Conservation (phyloP, 2,113 vertebrate genomes). For the Dipodomys ordii region DNA sequence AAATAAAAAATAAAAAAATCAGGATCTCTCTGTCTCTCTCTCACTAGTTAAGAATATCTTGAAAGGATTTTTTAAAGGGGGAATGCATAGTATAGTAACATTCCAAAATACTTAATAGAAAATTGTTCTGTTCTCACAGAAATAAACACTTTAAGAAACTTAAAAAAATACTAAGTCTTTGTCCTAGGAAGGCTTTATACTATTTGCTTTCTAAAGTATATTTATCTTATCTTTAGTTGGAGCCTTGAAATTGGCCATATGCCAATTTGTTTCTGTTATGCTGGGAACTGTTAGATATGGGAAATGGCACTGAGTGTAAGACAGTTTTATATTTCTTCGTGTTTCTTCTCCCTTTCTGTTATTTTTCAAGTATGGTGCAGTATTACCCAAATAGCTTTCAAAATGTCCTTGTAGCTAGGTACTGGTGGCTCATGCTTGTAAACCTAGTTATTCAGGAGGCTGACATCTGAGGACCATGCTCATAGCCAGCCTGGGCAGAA, state of each 20-base stretch:
- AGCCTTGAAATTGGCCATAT: neutral
- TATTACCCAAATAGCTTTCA: constrained; percentile 49
- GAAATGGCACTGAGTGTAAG: neutral
- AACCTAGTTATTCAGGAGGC: too few relatives aligned
- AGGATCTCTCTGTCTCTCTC: constrained; percentile 64
- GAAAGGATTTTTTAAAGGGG: constrained; percentile 75
- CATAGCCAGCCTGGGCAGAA: too few relatives aligned
- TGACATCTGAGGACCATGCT: too few relatives aligned
- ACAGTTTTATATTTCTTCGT: constrained; percentile 9
- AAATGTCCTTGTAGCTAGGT: too few relatives aligned
- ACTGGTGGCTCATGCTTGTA: too few relatives aligned
- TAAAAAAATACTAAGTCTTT: neutral
- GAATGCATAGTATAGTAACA: constrained; percentile 64
- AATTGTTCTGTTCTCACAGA: constrained; percentile 71
- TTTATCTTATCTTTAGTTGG: neutral
- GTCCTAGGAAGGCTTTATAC: constrained; percentile 5
- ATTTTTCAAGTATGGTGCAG: neutral
- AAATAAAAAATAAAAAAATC: neutral
- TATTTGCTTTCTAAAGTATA: neutral
- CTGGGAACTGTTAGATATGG: neutral
- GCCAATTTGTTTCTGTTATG: neutral
- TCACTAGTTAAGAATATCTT: constrained; percentile 47
- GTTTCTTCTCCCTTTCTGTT: neutral
- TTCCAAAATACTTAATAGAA: constrained; percentile 76
- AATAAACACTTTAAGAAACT: constrained; percentile 85